Conservation (phyloP, 2,797 vertebrate genomes). For the Sarcophilus harrisii region DNA sequence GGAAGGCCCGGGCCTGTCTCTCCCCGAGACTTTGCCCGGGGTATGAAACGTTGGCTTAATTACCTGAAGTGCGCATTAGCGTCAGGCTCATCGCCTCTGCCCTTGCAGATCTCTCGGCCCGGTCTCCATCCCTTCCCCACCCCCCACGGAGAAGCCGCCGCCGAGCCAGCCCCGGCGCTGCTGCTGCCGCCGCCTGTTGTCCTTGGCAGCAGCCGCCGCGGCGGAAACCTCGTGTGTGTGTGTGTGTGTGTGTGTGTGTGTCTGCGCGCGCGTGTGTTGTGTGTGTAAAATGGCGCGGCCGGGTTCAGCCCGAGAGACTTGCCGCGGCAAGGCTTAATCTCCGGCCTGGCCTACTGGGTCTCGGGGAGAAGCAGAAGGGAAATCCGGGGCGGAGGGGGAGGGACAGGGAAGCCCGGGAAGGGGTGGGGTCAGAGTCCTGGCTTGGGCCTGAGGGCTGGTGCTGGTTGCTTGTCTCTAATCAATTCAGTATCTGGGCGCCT, state of each 20-base stretch:
- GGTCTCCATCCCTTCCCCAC: neutral
- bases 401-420: constrained; percentile 60
- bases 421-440: constrained; percentile 54
- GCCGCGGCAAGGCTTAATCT: neutral
- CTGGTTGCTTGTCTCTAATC: neutral
- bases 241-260: constrained; percentile 21
- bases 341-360: neutral
- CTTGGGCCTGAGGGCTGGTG: constrained; percentile 14
- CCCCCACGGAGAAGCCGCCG: constrained; percentile 39
- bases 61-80: constrained; percentile 71
- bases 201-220: constrained; percentile 58
- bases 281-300: constrained; percentile 81
- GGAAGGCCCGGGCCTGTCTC: constrained; percentile 53
- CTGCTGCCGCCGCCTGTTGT: constrained; percentile 74
- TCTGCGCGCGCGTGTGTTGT: constrained; percentile 4
- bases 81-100: constrained; percentile 21
- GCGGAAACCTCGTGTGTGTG: constrained; percentile 71
- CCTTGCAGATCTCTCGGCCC: neutral
- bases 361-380: neutral
- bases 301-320: neutral
- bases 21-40: constrained; percentile 12
- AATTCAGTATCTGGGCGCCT: neutral
- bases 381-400: neutral
- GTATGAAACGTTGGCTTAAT: constrained; percentile 54
- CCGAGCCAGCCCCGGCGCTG: constrained; percentile 60